phyloP scores from a whole-genome alignment of 2,888 invertebrate genomes.

The Rhabditophanes sp. region DNA sequence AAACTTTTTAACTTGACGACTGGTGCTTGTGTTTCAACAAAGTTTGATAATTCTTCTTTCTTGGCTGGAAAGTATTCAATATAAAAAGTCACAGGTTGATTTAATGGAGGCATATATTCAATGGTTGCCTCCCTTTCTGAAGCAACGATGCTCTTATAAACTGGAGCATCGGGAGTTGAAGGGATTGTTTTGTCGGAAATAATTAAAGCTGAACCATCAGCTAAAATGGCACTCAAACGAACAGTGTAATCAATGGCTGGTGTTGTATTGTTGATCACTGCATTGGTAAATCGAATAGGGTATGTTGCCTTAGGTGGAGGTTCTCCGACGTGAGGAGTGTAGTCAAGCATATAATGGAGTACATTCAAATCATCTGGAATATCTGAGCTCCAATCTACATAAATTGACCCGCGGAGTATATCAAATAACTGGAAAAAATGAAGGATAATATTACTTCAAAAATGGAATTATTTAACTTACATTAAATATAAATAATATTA shows the following conservation, averaged over 20 bases:
- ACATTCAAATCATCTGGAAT: conserved; percentile 8
- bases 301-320: conserved; percentile 14
- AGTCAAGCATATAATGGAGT: conserved; percentile 17
- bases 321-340: conserved; percentile 25
- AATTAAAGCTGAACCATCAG: conserved; percentile 19
- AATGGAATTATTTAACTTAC: too few relatives aligned
- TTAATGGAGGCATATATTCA: conserved; percentile 24
- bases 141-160: conserved; percentile 26
- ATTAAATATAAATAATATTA: too few relatives aligned
- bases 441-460: too few relatives aligned
- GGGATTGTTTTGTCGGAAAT: conserved; percentile 20
- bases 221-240: conserved; percentile 20
- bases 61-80: conserved; percentile 30
- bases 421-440: too few relatives aligned
- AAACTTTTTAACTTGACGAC: conserved; percentile 25
- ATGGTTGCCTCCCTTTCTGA: conserved; percentile 28
- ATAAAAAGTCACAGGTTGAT: conserved; percentile 8
- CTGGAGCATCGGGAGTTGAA: conserved; percentile 29
- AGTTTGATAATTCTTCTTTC: conserved; percentile 26
- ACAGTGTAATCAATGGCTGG: conserved; percentile 33
- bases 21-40: conserved; percentile 30
- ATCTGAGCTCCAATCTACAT: conserved; percentile 22
- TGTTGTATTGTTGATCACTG: conserved; percentile 27
- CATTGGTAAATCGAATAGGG: conserved; percentile 6
- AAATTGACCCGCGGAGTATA: too few relatives aligned